phyloP scores from a whole-genome alignment of 2,113 vertebrate genomes.

The Sitta europaea region DNA sequence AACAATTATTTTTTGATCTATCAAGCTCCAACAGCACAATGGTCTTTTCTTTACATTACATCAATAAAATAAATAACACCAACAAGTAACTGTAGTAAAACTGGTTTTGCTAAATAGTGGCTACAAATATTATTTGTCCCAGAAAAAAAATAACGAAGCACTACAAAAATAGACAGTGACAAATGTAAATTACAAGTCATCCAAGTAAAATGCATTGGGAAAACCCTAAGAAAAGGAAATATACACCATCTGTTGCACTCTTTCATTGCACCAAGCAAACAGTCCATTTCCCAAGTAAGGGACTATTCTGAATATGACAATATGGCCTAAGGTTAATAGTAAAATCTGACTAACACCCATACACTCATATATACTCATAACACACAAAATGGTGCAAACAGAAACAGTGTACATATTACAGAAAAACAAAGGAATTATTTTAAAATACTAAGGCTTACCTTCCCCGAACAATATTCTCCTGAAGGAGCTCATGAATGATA shows the following conservation, averaged over 20 bases:
- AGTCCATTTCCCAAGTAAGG: not conserved
- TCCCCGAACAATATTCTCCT: constrained; percentile 96
- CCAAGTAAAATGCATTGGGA: not conserved
- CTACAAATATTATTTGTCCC: not conserved
- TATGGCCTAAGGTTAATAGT: not conserved
- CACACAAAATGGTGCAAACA: not conserved
- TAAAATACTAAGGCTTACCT: constrained; percentile 74
- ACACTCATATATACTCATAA: not conserved
- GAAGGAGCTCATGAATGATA: constrained; percentile 96
- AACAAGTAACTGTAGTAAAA: not conserved
- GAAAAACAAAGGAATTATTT: not conserved
- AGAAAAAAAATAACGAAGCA: not conserved
- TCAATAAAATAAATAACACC: not conserved
- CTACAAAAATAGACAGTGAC: not conserved
- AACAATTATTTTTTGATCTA: not conserved
- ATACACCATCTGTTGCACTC: not conserved
- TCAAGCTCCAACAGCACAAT: not conserved
- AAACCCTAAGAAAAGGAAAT: not conserved
- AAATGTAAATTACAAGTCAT: not conserved
- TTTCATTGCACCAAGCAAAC: not conserved
- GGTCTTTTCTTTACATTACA: not conserved
- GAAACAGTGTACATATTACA: not conserved
- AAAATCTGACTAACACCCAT: not conserved
- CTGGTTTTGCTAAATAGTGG: not conserved
- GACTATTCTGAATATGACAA: not conserved